Base-by-base conservation (phyloP, 1,140 invertebrate genomes). In the Lutraria rhynchaena region DNA sequence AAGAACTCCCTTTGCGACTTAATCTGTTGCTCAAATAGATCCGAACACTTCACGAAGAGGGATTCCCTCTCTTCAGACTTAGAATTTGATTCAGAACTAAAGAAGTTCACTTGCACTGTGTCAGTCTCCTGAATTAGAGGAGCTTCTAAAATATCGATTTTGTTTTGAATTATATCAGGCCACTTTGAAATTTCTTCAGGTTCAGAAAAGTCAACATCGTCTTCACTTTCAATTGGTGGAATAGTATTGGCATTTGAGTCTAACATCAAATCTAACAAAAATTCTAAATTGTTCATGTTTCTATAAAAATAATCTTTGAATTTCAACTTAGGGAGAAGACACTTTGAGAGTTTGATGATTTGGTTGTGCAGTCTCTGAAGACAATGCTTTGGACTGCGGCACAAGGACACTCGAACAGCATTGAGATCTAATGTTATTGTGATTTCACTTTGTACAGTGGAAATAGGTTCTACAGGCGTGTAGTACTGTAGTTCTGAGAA, bases 361-460 rank as follows among this genome's bases (percentile, higher is more conserved):
- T 67, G 46, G n/a, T 70, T 44, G 1, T 80, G 76, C 24, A 80
- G 65, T 22, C 24, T 65, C 27, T 70, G 35, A 35, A 80, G 53
- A 44, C 76, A 80, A 22, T 69, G 17, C 19, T 57, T 80, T 11
- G 76, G 76, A 46, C 53, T 67, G 9, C 76, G 27, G 22, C 76
- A 80, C 65, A 80, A 70, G 11, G 76, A 69, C 17, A 80, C 76
- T 29, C 65, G 29, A 2, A 44, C 63, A 37, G 76, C 76, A 29
- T 70, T 70, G 60, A 80, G 76, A 80, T 80, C 76, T 70, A 80
- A 22, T 41, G 76, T 80, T 19, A 80, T 80, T 9, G 53, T 57
- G 19, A 74, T 55, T 70, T 80, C 76, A 80, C 22, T 58, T 57
- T 69, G 63, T n/a, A 74, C 41, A 46, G 19, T 29, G 31, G 73